Conservation (phyloP, 1,140 invertebrate species). For the Rhopalosiphum maidis region DNA sequence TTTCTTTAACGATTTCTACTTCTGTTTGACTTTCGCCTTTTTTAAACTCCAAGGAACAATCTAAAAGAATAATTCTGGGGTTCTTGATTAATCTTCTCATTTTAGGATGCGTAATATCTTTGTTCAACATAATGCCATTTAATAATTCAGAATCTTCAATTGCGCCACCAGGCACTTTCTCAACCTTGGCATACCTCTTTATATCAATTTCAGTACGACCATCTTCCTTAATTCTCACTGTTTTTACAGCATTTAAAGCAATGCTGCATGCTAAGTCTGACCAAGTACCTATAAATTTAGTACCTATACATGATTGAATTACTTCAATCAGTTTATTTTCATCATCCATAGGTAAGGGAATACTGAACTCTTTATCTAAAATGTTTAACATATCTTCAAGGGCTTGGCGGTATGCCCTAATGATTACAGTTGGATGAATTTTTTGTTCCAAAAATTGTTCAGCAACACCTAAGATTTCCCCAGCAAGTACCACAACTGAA, state of each 20-base stretch:
- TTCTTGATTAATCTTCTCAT: constrained; percentile 96
- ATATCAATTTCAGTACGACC: constrained; percentile 96
- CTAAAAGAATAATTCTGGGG: constrained; percentile 92
- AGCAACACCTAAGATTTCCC: constrained; percentile 91
- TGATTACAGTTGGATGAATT: constrained; percentile 97
- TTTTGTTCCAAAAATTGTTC: constrained; percentile 95
- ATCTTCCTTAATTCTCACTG: constrained; percentile 87
- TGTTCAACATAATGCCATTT: constrained; percentile 97
- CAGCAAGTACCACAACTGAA: constrained; percentile 97
- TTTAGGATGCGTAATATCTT: constrained; percentile 97
- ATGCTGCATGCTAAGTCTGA: constrained; percentile 93
- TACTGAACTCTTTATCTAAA: constrained; percentile 79
- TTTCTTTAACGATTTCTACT: constrained; percentile 93
- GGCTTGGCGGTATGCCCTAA: constrained; percentile 93
- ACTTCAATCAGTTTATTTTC: constrained; percentile 84
- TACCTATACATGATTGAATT: constrained; percentile 91
- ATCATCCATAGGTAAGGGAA: constrained; percentile 84
- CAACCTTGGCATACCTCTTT: constrained; percentile 97
- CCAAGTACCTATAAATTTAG: constrained; percentile 96
- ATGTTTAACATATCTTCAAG: constrained; percentile 90
- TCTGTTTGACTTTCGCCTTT: constrained; percentile 98
- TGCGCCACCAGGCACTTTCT: constrained; percentile 94
- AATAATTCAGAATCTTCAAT: constrained; percentile 95
- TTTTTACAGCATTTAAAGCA: constrained; percentile 92
- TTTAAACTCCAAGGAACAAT: constrained; percentile 97